Conservation (phyloP, 1,140 invertebrate genomes). For the Heliconius hewitsoni region DNA sequence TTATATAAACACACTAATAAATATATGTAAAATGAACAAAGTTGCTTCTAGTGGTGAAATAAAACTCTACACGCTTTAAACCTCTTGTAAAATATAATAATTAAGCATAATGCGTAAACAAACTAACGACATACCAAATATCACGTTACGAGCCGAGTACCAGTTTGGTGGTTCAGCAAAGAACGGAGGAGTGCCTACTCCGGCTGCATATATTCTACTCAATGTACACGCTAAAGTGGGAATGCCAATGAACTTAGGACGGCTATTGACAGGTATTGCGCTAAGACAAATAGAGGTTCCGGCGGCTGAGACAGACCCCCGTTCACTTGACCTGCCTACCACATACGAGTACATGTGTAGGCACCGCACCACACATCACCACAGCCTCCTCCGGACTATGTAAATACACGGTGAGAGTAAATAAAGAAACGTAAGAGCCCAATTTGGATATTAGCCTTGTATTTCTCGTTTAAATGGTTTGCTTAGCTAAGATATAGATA, state of each 20-base stretch:
- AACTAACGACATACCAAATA: slow-evolving; percentile 73
- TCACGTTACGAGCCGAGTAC: slow-evolving; percentile 66
- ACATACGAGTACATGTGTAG: slow-evolving; percentile 56
- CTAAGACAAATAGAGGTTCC: slow-evolving; percentile 79
- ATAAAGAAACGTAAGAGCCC: slow-evolving; percentile 51
- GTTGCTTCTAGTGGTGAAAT: slow-evolving; percentile 44
- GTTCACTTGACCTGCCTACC: slow-evolving; percentile 70
- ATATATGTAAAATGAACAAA: neutral
- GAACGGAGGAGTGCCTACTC: slow-evolving; percentile 55
- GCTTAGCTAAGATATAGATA: neutral
- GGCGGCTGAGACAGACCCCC: slow-evolving; percentile 73
- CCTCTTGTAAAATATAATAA: slow-evolving; percentile 64
- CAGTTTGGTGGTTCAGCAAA: slow-evolving; percentile 66
- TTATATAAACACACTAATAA: neutral
- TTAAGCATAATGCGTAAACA: slow-evolving; percentile 75
- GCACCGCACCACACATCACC: slow-evolving; percentile 49
- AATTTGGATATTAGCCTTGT: neutral
- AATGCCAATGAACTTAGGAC: slow-evolving; percentile 78
- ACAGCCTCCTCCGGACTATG: slow-evolving; percentile 72
- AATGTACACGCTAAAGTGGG: slow-evolving; percentile 74
- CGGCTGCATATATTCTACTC: slow-evolving; percentile 73
- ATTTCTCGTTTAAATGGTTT: neutral
- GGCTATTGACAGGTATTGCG: slow-evolving; percentile 79
- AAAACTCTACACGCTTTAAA: slow-evolving; percentile 54
- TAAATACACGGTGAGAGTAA: slow-evolving; percentile 70